A percentile compares a stretch with the other conserved stretches of the same genome.
Conservation (phyloP, 2,113 vertebrate genomes). For the Corvus cornix region DNA sequence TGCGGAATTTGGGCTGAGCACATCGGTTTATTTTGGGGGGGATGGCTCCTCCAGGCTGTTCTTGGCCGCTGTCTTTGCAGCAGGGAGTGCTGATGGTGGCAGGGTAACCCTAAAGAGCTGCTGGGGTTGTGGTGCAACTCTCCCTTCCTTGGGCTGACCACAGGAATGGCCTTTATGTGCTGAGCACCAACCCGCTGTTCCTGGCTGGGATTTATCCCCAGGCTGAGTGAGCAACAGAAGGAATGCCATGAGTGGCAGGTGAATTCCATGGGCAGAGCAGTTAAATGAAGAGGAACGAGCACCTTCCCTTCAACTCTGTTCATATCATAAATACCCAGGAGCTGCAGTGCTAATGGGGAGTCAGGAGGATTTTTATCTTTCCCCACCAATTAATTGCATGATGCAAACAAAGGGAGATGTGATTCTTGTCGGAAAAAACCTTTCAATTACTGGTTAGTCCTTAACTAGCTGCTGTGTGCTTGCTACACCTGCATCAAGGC, state of each 20-base stretch:
- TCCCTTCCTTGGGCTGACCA: neutral
- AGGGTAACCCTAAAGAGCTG: neutral
- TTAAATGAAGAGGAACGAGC: neutral
- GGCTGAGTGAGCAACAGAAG: neutral
- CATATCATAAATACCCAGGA: neutral
- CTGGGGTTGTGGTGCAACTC: neutral
- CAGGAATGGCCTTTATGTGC: neutral
- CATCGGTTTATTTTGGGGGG: neutral
- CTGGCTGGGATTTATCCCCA: neutral
- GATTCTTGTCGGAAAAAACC: neutral
- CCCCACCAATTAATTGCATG: neutral
- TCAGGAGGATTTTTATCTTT: neutral
- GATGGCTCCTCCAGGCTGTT: neutral
- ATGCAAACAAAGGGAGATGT: neutral
- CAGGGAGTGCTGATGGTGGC: neutral
- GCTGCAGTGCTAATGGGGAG: neutral
- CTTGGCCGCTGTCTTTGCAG: neutral
- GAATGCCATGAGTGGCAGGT: neutral
- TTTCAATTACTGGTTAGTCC: neutral
- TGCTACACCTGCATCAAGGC: neutral
- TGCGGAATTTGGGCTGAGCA: neutral
- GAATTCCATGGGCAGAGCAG: neutral
- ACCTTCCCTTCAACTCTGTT: neutral
- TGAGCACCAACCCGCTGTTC: neutral
- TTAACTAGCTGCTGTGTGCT: neutral